A percentile compares a stretch with the other conserved stretches of the same genome.
These are phyloP conservation scores for Pipistrellus kuhlii DNA, from an alignment of 2,797 vertebrate genomes.

Conservation along the genomic window DNA sequence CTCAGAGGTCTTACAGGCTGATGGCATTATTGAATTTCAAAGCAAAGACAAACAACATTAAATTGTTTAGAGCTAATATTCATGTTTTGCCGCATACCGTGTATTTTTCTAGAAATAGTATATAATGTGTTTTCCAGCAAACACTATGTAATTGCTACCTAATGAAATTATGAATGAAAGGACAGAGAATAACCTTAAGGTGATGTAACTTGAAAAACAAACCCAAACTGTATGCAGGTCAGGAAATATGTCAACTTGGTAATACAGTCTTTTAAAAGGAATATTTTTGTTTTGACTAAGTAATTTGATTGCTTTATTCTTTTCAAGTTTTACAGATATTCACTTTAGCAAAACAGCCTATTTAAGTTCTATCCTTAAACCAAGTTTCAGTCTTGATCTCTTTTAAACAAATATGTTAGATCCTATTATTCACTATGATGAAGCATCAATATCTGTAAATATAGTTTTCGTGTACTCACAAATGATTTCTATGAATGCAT, in stretches of 20 bases:
- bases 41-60: conserved; percentile 88
- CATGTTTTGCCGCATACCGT: conserved; percentile 78
- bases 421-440: not conserved
- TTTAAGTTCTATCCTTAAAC: conserved; percentile 53
- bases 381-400: conserved; percentile 17
- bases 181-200: conserved; percentile 74
- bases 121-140: conserved; percentile 4
- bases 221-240: conserved; percentile 43
- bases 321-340: conserved; percentile 33
- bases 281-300: conserved; percentile 26
- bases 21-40: conserved; percentile 89
- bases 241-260: conserved; percentile 69
- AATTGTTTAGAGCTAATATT: conserved; percentile 88
- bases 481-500: not conserved
- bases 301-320: conserved; percentile 12
- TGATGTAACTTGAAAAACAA: conserved; percentile 78
- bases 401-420: not conserved
- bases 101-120: conserved; percentile 69
- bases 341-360: not conserved
- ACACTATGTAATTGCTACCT: conserved; percentile 80
- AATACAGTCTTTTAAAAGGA: not conserved
- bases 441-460: not conserved
- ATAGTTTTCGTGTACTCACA: conserved; percentile 9
- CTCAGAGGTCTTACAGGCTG: conserved; percentile 87
- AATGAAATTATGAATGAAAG: conserved; percentile 82